Evolutionary conservation across 2,797 vertebrate species (phyloP).

Genomic region (Thalassophryne amazonica): DNA sequence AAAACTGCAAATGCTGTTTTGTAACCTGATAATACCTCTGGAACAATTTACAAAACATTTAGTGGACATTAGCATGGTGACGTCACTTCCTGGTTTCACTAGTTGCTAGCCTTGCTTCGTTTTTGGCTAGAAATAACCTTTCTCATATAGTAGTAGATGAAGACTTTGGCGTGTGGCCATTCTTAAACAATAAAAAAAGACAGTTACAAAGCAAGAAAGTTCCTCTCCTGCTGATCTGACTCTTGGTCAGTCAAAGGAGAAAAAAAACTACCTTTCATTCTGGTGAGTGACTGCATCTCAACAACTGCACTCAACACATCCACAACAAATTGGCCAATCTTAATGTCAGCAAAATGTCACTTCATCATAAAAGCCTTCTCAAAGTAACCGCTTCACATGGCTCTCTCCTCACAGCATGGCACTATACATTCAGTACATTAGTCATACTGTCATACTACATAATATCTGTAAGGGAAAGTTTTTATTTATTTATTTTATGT

Average conservation of each 20-base stretch:
- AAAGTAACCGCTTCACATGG: constrained; percentile 60
- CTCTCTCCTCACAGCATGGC: constrained; percentile 76
- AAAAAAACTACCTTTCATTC: constrained; percentile 65
- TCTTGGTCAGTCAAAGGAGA: constrained; percentile 52
- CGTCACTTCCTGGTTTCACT: no score
- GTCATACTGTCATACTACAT: constrained; percentile 58
- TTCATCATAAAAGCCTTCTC: constrained; percentile 82
- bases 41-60: no score
- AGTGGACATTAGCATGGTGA: no score
- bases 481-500: no score
- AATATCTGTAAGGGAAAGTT: constrained; percentile 63
- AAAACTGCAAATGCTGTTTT: no score
- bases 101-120: no score
- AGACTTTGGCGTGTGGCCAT: background rate
- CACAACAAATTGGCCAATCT: constrained; percentile 84
- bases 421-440: constrained; percentile 77
- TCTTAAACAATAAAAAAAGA: constrained; percentile 14
- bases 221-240: constrained; percentile 54
- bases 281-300: constrained; percentile 65
- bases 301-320: constrained; percentile 75
- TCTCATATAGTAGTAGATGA: no score
- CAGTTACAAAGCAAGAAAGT: constrained; percentile 33
- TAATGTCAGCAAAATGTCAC: constrained; percentile 86
- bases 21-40: no score
- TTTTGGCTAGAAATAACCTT: no score